These are phyloP conservation scores for Hypsibius dujardini DNA, from an alignment of 1,140 invertebrate species.

Conservation along the genomic window DNA sequence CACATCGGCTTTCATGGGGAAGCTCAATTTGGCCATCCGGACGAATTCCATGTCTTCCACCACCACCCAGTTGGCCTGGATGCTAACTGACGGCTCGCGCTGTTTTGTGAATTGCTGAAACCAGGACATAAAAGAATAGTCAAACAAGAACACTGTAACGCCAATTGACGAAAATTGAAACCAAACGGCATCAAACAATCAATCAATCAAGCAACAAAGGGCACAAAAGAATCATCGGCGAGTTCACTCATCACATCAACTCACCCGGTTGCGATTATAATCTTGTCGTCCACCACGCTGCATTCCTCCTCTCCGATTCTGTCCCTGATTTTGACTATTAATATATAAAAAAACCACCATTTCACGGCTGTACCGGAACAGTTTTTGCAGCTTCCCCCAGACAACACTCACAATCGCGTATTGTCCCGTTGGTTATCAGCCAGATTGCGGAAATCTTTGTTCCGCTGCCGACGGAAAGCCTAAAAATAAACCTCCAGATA, in stretches of 20 bases:
- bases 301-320: slow-evolving; percentile 7
- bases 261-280: slow-evolving; percentile 16
- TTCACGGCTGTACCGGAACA: neutral
- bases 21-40: slow-evolving; percentile 69
- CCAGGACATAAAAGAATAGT: neutral
- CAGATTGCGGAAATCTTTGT: slow-evolving; percentile 14
- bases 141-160: neutral
- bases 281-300: neutral
- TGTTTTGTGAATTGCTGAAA: slow-evolving; percentile 50
- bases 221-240: too few relatives aligned
- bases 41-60: slow-evolving; percentile 99
- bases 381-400: neutral
- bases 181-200: neutral
- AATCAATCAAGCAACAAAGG: neutral
- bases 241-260: neutral
- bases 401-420: neutral
- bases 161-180: neutral
- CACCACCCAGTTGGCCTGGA: slow-evolving; percentile 84
- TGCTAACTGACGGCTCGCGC: slow-evolving; percentile 90
- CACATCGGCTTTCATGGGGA: slow-evolving; percentile 30
- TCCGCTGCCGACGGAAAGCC: slow-evolving; percentile 15
- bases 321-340: slow-evolving; percentile 7
- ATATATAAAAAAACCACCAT: neutral
- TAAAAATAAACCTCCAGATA: neutral
- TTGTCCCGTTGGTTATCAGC: slow-evolving; percentile 4